Evolutionary conservation across 2,888 invertebrate species (phyloP).

Genomic region (Buathra laborator): DNA sequence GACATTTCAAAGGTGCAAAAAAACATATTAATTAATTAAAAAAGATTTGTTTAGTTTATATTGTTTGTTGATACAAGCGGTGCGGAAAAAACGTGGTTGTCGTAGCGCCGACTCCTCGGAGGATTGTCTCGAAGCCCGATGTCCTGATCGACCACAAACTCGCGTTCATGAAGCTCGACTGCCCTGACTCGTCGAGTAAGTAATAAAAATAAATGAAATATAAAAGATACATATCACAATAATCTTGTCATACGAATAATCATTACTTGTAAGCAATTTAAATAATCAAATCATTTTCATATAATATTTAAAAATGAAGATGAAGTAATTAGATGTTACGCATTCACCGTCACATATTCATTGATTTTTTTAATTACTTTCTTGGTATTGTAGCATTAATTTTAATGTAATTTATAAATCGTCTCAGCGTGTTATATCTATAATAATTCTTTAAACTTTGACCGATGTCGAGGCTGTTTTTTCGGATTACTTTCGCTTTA

Average conservation of each 20-base stretch:
- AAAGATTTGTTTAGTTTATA: neutral
- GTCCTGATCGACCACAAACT: constrained; percentile 77
- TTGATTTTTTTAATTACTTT: neutral
- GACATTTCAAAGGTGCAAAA: neutral
- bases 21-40: neutral
- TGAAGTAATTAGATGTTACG: neutral
- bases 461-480: too few relatives aligned
- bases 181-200: constrained; percentile 84
- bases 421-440: too few relatives aligned
- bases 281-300: too few relatives aligned
- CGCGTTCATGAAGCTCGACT: constrained; percentile 84
- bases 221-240: neutral
- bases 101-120: constrained; percentile 51
- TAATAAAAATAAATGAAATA: constrained; percentile 64
- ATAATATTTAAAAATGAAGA: too few relatives aligned
- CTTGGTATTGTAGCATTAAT: neutral
- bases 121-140: constrained; percentile 73
- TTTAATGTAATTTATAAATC: neutral
- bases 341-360: neutral
- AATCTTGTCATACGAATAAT: neutral
- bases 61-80: constrained; percentile 12
- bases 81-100: constrained; percentile 2
- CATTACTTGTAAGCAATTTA: neutral
- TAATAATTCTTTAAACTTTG: too few relatives aligned
- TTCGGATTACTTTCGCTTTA: too few relatives aligned